Conservation (phyloP, 2,888 invertebrate genomes). For the Bruchidius siliquastri region DNA sequence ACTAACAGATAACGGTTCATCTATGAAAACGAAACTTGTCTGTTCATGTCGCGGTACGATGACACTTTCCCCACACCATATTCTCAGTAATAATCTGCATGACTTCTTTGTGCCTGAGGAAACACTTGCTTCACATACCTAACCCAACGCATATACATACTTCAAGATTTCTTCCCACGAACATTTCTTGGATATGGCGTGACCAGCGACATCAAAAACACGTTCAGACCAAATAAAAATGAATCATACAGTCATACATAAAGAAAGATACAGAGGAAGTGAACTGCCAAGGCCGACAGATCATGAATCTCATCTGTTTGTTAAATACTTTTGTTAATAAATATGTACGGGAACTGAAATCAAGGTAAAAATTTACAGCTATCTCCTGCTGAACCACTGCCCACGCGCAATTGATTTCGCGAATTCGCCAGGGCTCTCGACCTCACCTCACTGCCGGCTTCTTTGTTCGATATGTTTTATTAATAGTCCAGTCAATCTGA, state of each 20-base stretch:
- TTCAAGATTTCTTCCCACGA: neutral
- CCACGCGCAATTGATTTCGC: neutral
- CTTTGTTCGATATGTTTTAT: neutral
- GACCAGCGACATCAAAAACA: neutral
- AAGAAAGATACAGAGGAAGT: neutral
- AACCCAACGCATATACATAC: neutral
- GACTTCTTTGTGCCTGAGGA: neutral
- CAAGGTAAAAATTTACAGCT: neutral
- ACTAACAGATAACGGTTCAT: neutral
- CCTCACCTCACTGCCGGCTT: neutral
- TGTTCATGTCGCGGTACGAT: neutral
- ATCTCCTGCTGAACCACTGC: neutral
- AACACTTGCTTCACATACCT: neutral
- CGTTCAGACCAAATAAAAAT: neutral
- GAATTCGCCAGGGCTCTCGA: neutral
- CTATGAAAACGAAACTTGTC: neutral
- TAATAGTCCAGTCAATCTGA: neutral
- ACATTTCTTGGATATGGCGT: neutral
- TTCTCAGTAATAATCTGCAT: neutral
- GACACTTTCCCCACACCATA: neutral
- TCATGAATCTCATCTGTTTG: neutral
- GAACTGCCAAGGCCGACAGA: neutral
- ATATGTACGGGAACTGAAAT: neutral
- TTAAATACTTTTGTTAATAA: neutral
- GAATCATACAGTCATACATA: neutral